phyloP scores from a whole-genome alignment of 2,888 invertebrate species.

The Podotricha telesiphe region DNA sequence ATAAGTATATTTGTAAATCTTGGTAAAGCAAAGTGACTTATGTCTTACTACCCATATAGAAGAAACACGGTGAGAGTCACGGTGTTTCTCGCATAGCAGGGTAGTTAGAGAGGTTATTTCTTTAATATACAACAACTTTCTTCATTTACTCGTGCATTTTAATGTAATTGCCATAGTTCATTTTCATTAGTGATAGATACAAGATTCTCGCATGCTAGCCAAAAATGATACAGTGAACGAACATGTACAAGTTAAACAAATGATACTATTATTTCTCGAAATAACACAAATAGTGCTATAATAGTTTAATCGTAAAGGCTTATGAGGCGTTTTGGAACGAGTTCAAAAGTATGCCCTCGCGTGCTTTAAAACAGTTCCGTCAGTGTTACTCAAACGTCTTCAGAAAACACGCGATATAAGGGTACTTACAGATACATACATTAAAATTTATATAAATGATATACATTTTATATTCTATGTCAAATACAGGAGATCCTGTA shows the following conservation, averaged over 20 bases:
- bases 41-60: too few species aligned
- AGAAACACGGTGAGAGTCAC: too few species aligned
- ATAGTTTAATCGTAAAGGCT: slow-evolving; percentile 26
- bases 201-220: not conserved
- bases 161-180: too few species aligned
- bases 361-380: slow-evolving; percentile 36
- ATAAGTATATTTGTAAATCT: too few species aligned
- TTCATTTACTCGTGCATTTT: too few species aligned
- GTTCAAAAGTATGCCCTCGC: slow-evolving; percentile 33
- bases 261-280: not conserved
- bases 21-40: too few species aligned
- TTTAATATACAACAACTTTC: too few species aligned
- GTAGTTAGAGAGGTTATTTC: too few species aligned
- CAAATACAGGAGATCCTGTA: too few species aligned
- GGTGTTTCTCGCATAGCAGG: too few species aligned
- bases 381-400: slow-evolving; percentile 27
- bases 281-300: slow-evolving; percentile 3
- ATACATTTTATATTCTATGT: too few species aligned
- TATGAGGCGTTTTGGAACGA: slow-evolving; percentile 29
- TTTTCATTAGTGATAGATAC: not conserved
- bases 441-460: too few species aligned
- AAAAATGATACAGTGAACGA: not conserved
- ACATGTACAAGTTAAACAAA: not conserved
- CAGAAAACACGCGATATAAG: slow-evolving; percentile 34
- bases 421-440: slow-evolving; percentile 17